A percentile compares a stretch with the other conserved stretches of the same genome.
These are phyloP conservation scores for Hipposideros armiger DNA, from an alignment of 2,113 vertebrate species.

Conservation along the genomic window DNA sequence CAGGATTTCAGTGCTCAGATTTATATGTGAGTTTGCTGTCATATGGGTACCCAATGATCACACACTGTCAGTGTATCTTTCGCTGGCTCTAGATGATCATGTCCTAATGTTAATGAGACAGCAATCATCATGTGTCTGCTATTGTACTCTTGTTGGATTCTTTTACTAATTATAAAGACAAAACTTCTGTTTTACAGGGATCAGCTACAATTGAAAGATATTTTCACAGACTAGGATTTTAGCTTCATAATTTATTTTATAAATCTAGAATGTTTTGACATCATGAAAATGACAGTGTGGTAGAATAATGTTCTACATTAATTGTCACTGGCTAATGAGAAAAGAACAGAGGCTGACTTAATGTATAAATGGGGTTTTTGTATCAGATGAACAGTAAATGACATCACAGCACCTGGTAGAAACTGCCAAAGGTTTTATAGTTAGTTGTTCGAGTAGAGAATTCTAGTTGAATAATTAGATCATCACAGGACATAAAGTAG, in stretches of 20 bases:
- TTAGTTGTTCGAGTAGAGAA: constrained; percentile 51
- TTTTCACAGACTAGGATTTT: constrained; percentile 75
- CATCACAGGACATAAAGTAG: neutral
- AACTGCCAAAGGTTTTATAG: constrained; percentile 56
- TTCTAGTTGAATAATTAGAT: constrained; percentile 52
- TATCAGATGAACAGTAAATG: constrained; percentile 70
- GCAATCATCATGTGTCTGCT: constrained; percentile 23
- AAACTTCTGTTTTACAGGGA: constrained; percentile 73
- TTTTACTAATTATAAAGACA: constrained; percentile 79
- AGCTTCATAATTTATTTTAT: constrained; percentile 81
- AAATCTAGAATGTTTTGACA: constrained; percentile 82
- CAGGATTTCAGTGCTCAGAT: neutral
- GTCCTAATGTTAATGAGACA: constrained; percentile 63
- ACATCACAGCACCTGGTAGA: constrained; percentile 67
- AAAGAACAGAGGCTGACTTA: constrained; percentile 76
- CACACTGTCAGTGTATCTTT: neutral
- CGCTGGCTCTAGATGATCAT: constrained; percentile 11
- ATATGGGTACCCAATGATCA: neutral
- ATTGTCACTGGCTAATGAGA: constrained; percentile 81
- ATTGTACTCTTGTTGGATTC: constrained; percentile 74
- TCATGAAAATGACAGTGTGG: constrained; percentile 78
- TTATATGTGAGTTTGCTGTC: neutral
- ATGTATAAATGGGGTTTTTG: constrained; percentile 58
- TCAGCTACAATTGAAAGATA: constrained; percentile 76
- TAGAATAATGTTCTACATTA: constrained; percentile 78